phyloP scores from a whole-genome alignment of 2,888 invertebrate genomes.

The Stenurella melanura region DNA sequence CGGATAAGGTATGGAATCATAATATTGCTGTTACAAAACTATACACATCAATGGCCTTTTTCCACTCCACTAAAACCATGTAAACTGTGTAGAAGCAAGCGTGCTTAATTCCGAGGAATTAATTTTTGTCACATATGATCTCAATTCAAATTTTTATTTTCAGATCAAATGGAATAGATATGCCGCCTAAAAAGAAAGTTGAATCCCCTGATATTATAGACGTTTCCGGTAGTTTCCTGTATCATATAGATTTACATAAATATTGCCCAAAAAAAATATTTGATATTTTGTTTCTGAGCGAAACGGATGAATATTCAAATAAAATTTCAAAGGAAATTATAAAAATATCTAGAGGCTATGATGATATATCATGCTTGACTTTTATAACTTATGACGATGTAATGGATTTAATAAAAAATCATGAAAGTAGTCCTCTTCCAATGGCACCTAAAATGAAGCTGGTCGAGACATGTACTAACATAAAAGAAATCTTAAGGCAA shows the following conservation, averaged over 20 bases:
- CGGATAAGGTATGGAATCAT: too few species aligned
- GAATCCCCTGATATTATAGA: slow-evolving; percentile 8
- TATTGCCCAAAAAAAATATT: slow-evolving; percentile 59
- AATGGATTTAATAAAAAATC: slow-evolving; percentile 47
- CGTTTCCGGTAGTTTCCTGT: not conserved
- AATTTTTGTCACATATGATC: too few species aligned
- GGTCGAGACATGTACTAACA: slow-evolving; percentile 19
- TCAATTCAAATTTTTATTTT: not conserved
- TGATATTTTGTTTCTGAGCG: slow-evolving; percentile 55
- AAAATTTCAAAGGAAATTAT: slow-evolving; percentile 50
- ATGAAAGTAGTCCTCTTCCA: slow-evolving; percentile 31
- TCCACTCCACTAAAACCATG: too few species aligned
- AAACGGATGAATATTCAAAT: slow-evolving; percentile 45
- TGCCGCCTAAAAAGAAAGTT: not conserved
- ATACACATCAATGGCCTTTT: too few species aligned
- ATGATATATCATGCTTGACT: slow-evolving; percentile 57
- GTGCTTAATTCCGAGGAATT: too few species aligned
- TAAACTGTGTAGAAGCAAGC: too few species aligned
- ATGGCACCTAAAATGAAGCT: slow-evolving; percentile 39
- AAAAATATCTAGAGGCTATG: slow-evolving; percentile 53
- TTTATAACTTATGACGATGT: slow-evolving; percentile 62
- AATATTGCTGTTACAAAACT: too few species aligned
- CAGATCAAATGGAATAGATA: not conserved
- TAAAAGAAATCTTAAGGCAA: not conserved
- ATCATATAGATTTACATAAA: slow-evolving; percentile 33